These are phyloP conservation scores for Erebia ligea DNA, from an alignment of 2,888 invertebrate genomes.

Conservation along the genomic window DNA sequence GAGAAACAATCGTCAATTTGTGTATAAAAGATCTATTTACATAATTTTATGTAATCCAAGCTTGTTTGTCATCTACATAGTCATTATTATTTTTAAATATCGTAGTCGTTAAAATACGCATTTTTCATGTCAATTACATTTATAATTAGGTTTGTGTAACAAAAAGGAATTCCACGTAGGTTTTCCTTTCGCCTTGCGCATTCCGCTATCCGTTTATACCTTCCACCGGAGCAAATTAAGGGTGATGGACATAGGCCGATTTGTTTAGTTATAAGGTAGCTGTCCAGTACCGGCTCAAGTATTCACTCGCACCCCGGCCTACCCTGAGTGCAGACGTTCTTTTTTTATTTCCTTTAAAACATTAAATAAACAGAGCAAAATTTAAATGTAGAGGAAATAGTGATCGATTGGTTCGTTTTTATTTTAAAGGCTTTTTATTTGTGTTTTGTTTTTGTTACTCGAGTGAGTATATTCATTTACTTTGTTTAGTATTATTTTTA, in stretches of 20 bases:
- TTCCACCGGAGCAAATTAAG: constrained; percentile 56
- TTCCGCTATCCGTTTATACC: constrained; percentile 47
- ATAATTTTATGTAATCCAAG: no score
- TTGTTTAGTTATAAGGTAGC: constrained; percentile 55
- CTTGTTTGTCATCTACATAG: no score
- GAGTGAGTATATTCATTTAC: constrained; percentile 44
- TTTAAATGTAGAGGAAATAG: constrained; percentile 18
- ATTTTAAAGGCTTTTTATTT: constrained; percentile 34
- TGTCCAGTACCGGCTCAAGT: constrained; percentile 46
- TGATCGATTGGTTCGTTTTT: constrained; percentile 27
- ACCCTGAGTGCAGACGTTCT: constrained; percentile 58
- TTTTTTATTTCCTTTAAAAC: constrained; percentile 26
- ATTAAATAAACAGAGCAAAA: constrained; percentile 27
- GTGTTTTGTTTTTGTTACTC: constrained; percentile 42
- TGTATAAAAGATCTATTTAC: no score
- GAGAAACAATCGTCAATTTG: no score
- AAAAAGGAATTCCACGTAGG: constrained; percentile 11
- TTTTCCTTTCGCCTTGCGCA: constrained; percentile 14
- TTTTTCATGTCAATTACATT: background rate
- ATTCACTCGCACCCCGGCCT: constrained; percentile 63
- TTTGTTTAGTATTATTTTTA: constrained; percentile 18
- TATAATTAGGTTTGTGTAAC: constrained; percentile 8
- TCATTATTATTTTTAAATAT: no score
- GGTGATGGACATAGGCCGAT: constrained; percentile 54
- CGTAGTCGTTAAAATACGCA: constrained; percentile 1